Evolutionary conservation across 2,113 vertebrate species (phyloP), one percentile per base, ranked within the genome.

Genomic region (Pseudonaja textilis): DNA sequence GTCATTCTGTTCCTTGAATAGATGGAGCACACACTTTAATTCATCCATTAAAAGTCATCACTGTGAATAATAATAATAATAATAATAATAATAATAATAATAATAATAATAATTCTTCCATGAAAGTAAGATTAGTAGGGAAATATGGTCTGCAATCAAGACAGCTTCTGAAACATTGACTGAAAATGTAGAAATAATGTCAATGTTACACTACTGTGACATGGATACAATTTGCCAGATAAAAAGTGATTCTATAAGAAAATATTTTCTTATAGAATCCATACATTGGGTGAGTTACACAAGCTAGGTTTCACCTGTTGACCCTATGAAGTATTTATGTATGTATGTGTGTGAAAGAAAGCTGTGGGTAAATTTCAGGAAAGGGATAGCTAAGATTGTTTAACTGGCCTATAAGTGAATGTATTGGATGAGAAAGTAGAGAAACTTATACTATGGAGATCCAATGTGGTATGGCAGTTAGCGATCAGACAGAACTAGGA

Each of bases 21-120:
- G 93, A 42, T 42, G 69, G 88, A 92, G 92, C 87, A 26, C n/a
- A 87, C 55, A 6, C 69, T 69, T 91, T 91, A 91, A 69, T 92
- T 89, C 74, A 93, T 52, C 47, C 45, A 86, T 89, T 64, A 26
- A 90, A 89, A 18, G 89, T 89, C 7, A 86, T 89, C 4, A 91
- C 54, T 91, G 61, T 54, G 55, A n/a, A 55, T 74, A 55, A 14
- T 52, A 91, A 56, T 91, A 85, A 47, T 47, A 47, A 47, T 47
- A 47, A 47, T 47, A 45, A 45, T 45, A 45, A 45, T 45, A 45
- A 45, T 45, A 45, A 45, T 5, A 45, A 45, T 45, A 45, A 45
- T 0, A n/a, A 55, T 52, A 55, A 25, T 34, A 91, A 85, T 85
- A 85, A 55, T 56, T n/a, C n/a, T 69, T 23, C 54, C 22, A 89